phyloP scores from a whole-genome alignment of 2,797 vertebrate species.

The Megalops cyprinoides region DNA sequence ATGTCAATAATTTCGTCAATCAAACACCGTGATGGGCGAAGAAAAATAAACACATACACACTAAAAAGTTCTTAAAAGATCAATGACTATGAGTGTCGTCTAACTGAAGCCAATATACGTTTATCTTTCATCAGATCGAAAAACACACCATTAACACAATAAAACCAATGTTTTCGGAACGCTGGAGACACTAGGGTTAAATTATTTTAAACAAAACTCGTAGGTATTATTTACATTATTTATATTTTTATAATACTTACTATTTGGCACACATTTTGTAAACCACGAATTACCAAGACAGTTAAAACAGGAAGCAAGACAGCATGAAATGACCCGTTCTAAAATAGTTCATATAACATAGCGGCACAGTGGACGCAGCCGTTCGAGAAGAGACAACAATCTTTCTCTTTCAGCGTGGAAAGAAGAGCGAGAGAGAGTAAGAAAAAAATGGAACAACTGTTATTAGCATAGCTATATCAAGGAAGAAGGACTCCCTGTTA shows the following conservation, averaged over 20 bases:
- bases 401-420: conserved; percentile 68
- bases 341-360: conserved; percentile 75
- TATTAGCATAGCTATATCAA: conserved; percentile 81
- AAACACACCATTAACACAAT: neutral
- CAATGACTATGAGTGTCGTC: too few relatives aligned
- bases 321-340: conserved; percentile 61
- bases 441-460: conserved; percentile 78
- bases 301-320: conserved; percentile 65
- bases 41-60: neutral
- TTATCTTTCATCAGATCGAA: neutral
- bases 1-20: neutral
- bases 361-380: conserved; percentile 60
- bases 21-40: neutral
- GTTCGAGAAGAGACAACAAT: conserved; percentile 76
- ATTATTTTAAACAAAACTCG: neutral
- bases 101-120: too few relatives aligned
- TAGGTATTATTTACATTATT: neutral
- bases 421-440: conserved; percentile 54
- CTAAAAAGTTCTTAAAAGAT: too few relatives aligned
- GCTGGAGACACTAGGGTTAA: neutral
- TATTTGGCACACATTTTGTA: neutral
- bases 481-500: conserved; percentile 86
- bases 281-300: conserved; percentile 35
- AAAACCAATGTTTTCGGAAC: neutral
- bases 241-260: neutral